These are phyloP conservation scores for Anguilla japonica DNA, from an alignment of 2,113 vertebrate genomes.

Conservation along the genomic window DNA sequence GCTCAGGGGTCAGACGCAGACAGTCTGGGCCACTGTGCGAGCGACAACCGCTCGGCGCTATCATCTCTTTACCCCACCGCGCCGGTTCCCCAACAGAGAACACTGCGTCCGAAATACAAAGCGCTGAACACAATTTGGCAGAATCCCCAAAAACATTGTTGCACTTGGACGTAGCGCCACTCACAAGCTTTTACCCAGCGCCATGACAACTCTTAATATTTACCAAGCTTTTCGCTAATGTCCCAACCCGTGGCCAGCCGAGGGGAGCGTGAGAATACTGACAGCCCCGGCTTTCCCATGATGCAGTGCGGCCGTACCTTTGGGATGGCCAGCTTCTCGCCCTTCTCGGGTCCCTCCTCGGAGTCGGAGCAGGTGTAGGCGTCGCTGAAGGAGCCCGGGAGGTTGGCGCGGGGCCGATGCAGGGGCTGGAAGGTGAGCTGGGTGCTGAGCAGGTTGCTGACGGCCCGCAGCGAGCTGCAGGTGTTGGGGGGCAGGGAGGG, in stretches of 20 bases:
- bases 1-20: neutral
- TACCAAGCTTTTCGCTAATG: neutral
- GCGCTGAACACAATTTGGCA: neutral
- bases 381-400: slow-evolving; percentile 82
- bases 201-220: neutral
- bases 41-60: neutral
- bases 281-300: neutral
- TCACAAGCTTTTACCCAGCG: neutral
- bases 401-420: slow-evolving; percentile 80
- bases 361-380: slow-evolving; percentile 88
- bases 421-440: slow-evolving; percentile 92
- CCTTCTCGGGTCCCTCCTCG: slow-evolving; percentile 84
- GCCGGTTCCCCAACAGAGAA: neutral
- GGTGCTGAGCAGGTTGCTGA: slow-evolving; percentile 90
- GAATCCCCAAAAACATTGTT: neutral
- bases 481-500: slow-evolving; percentile 89
- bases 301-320: slow-evolving; percentile 71
- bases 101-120: neutral
- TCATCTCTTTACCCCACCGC: neutral
- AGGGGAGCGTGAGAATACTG: neutral
- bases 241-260: neutral
- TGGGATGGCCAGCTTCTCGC: slow-evolving; percentile 86
- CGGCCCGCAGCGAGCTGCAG: slow-evolving; percentile 86
- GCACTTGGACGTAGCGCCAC: neutral
- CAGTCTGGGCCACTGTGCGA: neutral